These are phyloP conservation scores for Eclectus roratus DNA, from an alignment of 2,113 vertebrate species.

Conservation along the genomic window DNA sequence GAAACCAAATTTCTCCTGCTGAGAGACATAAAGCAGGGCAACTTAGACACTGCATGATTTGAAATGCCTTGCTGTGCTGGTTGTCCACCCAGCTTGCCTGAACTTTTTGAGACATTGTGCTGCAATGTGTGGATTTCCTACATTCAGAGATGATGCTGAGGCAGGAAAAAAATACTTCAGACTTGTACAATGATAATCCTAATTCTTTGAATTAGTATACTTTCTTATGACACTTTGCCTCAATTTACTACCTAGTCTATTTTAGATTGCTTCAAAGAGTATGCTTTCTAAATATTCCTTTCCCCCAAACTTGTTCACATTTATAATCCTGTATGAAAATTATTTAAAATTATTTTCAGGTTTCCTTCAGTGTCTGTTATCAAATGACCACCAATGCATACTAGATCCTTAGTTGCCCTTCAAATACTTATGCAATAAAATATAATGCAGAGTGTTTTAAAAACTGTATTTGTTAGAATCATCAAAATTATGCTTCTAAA, in stretches of 20 bases:
- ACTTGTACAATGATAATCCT: not conserved
- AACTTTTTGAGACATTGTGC: not conserved
- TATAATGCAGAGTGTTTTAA: not conserved
- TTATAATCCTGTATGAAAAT: not conserved
- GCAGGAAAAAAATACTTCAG: not conserved
- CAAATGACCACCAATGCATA: fast-evolving
- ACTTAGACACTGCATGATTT: not conserved
- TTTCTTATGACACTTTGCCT: not conserved
- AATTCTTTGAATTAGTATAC: not conserved
- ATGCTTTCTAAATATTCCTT: not conserved
- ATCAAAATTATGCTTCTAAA: not conserved
- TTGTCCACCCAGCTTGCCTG: not conserved
- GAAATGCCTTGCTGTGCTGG: not conserved
- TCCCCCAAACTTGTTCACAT: not conserved
- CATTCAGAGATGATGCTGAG: not conserved
- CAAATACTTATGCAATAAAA: not conserved
- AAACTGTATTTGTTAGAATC: not conserved
- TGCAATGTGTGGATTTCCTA: not conserved
- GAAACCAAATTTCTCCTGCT: constrained; percentile 38
- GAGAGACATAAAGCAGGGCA: not conserved
- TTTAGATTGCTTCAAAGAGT: not conserved
- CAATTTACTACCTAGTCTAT: not conserved
- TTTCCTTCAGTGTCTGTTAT: not conserved
- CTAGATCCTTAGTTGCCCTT: not conserved
- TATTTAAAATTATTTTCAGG: not conserved